Conservation (phyloP, 2,113 vertebrate genomes). For the Nyctibius bracteatus region DNA sequence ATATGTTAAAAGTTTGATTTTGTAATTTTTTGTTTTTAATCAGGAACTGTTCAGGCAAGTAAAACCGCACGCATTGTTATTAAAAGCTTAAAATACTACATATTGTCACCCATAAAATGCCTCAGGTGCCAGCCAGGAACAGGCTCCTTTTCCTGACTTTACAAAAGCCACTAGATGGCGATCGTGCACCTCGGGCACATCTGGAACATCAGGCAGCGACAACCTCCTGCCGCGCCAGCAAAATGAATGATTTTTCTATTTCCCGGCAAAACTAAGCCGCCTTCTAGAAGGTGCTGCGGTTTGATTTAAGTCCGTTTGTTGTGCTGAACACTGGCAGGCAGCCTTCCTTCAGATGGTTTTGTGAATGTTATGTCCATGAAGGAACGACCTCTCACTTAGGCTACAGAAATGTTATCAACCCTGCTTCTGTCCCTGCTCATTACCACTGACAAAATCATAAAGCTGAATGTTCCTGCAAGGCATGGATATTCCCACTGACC, state of each 20-base stretch:
- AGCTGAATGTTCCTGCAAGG: not conserved
- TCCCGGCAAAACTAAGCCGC: not conserved
- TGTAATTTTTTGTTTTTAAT: not conserved
- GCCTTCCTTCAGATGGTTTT: not conserved
- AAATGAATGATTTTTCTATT: not conserved
- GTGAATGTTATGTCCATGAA: not conserved
- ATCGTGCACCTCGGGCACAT: conserved; percentile 28
- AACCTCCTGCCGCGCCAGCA: not conserved
- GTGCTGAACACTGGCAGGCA: not conserved
- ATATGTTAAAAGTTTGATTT: not conserved
- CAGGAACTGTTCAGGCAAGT: not conserved
- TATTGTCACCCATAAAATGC: rapidly evolving
- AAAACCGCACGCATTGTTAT: not conserved
- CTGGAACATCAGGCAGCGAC: not conserved
- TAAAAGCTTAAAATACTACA: not conserved
- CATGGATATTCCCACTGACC: not conserved
- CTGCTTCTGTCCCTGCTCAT: not conserved
- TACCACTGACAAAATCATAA: not conserved
- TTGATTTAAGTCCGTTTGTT: not conserved
- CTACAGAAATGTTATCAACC: not conserved
- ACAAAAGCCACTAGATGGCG: conserved; percentile 29
- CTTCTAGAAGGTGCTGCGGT: not conserved
- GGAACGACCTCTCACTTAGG: not conserved
- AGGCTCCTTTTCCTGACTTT: not conserved
- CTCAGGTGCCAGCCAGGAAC: rapidly evolving